These are phyloP conservation scores for Phylloscopus whistleri DNA, from an alignment of 2,113 vertebrate species.

Conservation along the genomic window DNA sequence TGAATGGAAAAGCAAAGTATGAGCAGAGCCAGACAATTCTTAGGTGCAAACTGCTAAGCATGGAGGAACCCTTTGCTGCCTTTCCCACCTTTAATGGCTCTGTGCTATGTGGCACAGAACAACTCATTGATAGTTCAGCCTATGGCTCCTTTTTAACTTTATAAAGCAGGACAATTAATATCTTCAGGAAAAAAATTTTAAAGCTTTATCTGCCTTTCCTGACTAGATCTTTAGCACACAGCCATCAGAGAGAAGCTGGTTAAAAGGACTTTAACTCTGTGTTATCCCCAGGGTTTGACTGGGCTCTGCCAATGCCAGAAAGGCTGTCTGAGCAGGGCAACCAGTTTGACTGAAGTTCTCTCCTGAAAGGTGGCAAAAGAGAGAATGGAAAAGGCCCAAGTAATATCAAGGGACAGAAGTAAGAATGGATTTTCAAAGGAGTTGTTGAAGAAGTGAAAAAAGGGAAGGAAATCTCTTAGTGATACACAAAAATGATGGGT, in stretches of 20 bases:
- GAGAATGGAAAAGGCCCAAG: neutral
- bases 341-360: neutral
- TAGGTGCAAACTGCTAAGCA: neutral
- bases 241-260: neutral
- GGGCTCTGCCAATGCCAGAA: neutral
- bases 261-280: neutral
- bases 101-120: neutral
- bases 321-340: neutral
- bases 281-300: neutral
- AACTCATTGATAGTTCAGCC: neutral
- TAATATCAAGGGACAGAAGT: neutral
- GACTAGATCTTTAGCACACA: neutral
- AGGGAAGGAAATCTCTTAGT: neutral
- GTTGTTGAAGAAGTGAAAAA: neutral
- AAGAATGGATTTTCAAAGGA: neutral
- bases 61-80: neutral
- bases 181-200: neutral
- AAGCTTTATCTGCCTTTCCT: conserved; percentile 22
- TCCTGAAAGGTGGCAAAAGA: neutral
- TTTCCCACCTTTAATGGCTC: neutral
- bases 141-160: neutral
- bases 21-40: neutral
- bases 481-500: neutral
- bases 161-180: neutral
- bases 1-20: neutral